Evolutionary conservation across 2,113 vertebrate species (phyloP).

Genomic region (Isurus oxyrinchus): DNA sequence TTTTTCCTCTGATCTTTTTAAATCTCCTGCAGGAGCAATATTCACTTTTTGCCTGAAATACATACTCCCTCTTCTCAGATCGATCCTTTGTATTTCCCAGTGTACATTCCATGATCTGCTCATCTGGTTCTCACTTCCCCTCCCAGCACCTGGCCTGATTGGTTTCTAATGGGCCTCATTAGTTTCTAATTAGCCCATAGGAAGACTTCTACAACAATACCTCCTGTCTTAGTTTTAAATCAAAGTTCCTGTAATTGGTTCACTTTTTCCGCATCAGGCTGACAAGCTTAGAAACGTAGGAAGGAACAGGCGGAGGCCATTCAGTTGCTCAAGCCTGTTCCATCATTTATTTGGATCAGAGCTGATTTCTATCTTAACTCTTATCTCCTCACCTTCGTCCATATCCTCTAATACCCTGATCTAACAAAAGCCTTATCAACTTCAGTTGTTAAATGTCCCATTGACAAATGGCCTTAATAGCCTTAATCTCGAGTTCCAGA

Average conservation of each 20-base stretch:
- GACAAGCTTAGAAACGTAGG: not conserved
- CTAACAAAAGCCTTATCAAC: not conserved
- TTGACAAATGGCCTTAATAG: not conserved
- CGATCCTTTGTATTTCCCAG: not conserved
- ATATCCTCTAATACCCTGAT: not conserved
- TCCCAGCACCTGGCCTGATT: not conserved
- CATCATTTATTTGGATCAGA: not conserved
- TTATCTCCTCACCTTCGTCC: not conserved
- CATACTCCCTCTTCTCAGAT: not conserved
- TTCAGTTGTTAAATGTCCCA: not conserved
- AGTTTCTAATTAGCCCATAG: no score
- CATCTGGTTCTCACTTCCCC: not conserved
- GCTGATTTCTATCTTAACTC: not conserved
- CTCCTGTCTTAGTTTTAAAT: not conserved
- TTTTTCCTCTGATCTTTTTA: not conserved
- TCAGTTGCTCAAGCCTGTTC: not conserved
- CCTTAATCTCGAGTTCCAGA: not conserved
- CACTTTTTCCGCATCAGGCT: not conserved
- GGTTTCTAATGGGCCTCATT: not conserved
- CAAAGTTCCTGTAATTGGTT: not conserved
- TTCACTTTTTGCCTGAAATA: not conserved
- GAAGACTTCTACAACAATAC: not conserved
- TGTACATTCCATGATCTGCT: not conserved
- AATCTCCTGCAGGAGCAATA: not conserved
- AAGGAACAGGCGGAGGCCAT: not conserved